Evolutionary conservation across 1,140 invertebrate genomes (phyloP), one percentile per base, ranked within the genome.

Genomic region (Glossosoma conforme): DNA sequence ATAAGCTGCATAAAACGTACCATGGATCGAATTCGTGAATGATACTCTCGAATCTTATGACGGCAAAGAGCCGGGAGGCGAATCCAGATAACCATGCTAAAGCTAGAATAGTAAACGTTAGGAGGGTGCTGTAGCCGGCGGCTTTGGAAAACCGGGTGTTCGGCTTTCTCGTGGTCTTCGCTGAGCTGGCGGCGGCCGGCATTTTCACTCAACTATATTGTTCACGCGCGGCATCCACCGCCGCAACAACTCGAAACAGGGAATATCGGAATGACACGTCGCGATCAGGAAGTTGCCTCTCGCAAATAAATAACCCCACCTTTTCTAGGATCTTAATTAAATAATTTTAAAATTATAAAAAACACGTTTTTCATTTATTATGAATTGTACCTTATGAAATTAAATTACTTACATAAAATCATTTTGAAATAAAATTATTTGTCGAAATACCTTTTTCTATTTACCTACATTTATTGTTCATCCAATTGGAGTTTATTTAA

Each of bases 11-110:
- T n/a, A 20, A 35, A 33, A 69, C 85, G 81, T 79, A 97, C 94
- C 96, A 99, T 69, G 97, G 97, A 79, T 99, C 97, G 69, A 99
- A 99, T 75, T 99, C 97, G 72, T 99, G 97, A 69, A 99, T 99
- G 64, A 99, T 99, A 76, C 93, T 97, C 76, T 99, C 97, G 72
- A 99, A 99, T 53, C 97, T 83, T 64, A 99, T 98, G 37, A 99
- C 96, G 56, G 97, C 95, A 76, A 99, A 99, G 37, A 99, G 79
- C 64, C 97, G 83, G 46, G 94, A 95, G 32, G 94, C 88, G 73
- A 99, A 99, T 54, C 95, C 97, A 60, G 92, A 92, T 52, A 99
- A 80, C 91, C 95, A 99, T 65, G 94, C 93, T 60, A 99, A 78
- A 24, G 91, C 73, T 54, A 99, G 76, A 55, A 99, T 86, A 30